Base-by-base conservation (phyloP, 2,113 vertebrate genomes). In the Hirundichthys speculiger region DNA sequence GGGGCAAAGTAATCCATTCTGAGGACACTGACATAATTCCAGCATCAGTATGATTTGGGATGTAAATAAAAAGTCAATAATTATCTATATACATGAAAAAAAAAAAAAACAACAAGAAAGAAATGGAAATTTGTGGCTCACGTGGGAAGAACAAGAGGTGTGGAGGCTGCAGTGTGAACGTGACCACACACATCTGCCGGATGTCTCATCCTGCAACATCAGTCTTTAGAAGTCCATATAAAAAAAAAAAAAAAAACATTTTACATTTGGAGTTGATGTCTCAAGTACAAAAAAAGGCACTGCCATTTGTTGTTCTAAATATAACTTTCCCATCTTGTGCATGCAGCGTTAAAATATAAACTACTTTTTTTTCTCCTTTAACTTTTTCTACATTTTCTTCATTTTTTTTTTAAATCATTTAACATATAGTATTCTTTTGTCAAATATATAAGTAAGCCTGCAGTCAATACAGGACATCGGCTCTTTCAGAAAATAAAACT, bases 241-340 rank as follows among this genome's bases (percentile, higher is more conserved):
- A 92, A 95, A 93, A 89, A 88, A 92, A 89, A 90, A 94, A 85
- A 91, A 92, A 95, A 93, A 89, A 88, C 92, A 86, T 93, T 93
- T 93, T 93, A 93, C 81, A 83, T 75, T 67, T 86, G 75, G 84
- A 87, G 82, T 88, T 89, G 90, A 85, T 92, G 89, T 91, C 88
- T 90, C 11, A 90, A 88, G 87, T 94, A 95, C 87, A 94, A 94
- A 94, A 94, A 92, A 93, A 99, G 96, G 96, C 96, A 98, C 96
- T 96, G 95, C 96, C 94, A 89, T 94, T 93, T 88, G 90, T 95
- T 95, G 92, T 94, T 95, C 92, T 95, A 90, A 90, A 93, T 93
- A 92, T 18, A 89, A 95, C 93, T 90, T 77, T 93, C 91, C 90
- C 93, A 95, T 93, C 92, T 93, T 85, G 74, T 82, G 91, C 94